phyloP scores from a whole-genome alignment of 2,113 vertebrate genomes.

The Peromyscus polionotus region DNA sequence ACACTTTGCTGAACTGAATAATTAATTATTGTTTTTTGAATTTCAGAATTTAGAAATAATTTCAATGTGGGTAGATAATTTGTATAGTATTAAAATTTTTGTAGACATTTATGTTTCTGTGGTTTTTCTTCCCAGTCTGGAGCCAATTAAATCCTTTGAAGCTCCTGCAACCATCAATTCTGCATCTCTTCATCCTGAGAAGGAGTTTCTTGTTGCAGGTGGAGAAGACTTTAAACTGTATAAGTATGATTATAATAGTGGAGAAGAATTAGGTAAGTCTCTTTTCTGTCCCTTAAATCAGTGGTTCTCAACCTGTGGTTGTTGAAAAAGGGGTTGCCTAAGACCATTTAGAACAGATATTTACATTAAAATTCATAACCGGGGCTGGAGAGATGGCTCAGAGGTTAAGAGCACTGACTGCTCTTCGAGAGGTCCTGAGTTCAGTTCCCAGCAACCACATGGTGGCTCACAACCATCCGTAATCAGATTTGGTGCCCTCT shows the following conservation, averaged over 20 bases:
- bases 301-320: background rate
- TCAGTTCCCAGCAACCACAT: no score
- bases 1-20: background rate
- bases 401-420: no score
- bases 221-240: slow-evolving; percentile 99
- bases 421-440: no score
- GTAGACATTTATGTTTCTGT: background rate
- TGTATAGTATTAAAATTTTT: slow-evolving; percentile 4
- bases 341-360: background rate
- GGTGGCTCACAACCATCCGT: no score
- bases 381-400: no score
- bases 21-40: slow-evolving; percentile 27
- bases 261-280: slow-evolving; percentile 95
- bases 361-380: background rate
- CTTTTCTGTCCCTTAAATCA: background rate
- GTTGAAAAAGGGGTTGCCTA: background rate
- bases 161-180: slow-evolving; percentile 97
- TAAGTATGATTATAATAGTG: slow-evolving; percentile 98
- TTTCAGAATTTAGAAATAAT: slow-evolving; percentile 57
- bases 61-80: slow-evolving; percentile 35
- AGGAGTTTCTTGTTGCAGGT: slow-evolving; percentile 98
- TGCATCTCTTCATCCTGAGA: slow-evolving; percentile 97
- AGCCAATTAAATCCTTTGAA: slow-evolving; percentile 97
- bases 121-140: slow-evolving; percentile 88
- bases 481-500: no score